Percentiles rank a stretch among this genome's conserved stretches.
Conservation (phyloP, 1,140 invertebrate genomes). For the Drosophila saltans region DNA sequence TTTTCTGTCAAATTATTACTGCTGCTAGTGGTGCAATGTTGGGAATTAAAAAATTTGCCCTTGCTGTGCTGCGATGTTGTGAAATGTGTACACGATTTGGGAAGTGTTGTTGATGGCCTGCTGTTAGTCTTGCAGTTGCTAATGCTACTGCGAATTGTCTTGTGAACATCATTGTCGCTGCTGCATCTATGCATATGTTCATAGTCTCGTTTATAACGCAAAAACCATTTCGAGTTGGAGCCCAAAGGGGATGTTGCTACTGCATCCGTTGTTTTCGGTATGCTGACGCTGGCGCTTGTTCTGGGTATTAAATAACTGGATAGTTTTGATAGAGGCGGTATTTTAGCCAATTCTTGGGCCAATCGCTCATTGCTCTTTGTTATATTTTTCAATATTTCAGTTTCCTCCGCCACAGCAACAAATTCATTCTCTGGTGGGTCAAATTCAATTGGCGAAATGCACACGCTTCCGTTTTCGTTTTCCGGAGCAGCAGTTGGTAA, state of each 20-base stretch:
- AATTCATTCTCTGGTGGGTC: conserved; percentile 30
- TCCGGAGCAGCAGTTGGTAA: conserved; percentile 32
- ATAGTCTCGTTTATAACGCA: conserved; percentile 65
- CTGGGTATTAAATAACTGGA: conserved; percentile 53
- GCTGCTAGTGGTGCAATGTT: conserved; percentile 38
- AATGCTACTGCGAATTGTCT: conserved; percentile 44
- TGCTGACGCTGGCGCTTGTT: conserved; percentile 20
- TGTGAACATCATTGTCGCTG: conserved; percentile 30
- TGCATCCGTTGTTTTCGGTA: background rate
- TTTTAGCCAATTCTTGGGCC: conserved; percentile 72
- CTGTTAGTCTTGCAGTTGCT: conserved; percentile 25
- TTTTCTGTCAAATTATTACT: conserved; percentile 18
- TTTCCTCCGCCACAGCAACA: conserved; percentile 43
- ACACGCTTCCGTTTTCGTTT: conserved; percentile 78
- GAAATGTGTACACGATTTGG: conserved; percentile 66
- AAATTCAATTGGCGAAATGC: conserved; percentile 71
- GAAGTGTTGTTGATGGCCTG: conserved; percentile 26
- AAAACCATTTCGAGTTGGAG: conserved; percentile 60
- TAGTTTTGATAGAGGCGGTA: conserved; percentile 68
- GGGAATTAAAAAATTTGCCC: conserved; percentile 22
- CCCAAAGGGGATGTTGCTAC: conserved; percentile 34
- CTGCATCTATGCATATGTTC: conserved; percentile 35
- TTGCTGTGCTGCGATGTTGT: conserved; percentile 25
- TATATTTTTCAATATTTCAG: conserved; percentile 71
- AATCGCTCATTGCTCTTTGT: conserved; percentile 73